Evolutionary conservation across 2,113 vertebrate species (phyloP).

Genomic region (Balaeniceps rex): DNA sequence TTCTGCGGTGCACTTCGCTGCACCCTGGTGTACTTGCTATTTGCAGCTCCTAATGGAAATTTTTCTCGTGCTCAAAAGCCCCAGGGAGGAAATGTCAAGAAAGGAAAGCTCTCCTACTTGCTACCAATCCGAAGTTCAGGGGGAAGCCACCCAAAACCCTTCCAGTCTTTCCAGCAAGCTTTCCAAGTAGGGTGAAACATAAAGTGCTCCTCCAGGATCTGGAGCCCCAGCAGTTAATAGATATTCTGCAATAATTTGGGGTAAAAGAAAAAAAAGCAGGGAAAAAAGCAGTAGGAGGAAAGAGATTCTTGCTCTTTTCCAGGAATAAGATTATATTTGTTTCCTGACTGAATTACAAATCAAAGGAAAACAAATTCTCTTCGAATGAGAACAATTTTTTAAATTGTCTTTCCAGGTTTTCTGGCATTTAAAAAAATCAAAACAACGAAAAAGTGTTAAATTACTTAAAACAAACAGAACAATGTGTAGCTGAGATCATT

Average conservation of each 20-base stretch:
- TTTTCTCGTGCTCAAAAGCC: neutral
- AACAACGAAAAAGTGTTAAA: neutral
- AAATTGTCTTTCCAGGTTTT: neutral
- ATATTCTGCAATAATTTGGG: neutral
- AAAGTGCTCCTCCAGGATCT: neutral
- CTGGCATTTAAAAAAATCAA: neutral
- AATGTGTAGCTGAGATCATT: neutral
- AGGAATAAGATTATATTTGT: neutral
- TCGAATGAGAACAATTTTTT: neutral
- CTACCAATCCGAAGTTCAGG: neutral
- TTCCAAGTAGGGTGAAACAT: neutral
- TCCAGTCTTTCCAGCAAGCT: neutral
- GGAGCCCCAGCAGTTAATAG: neutral
- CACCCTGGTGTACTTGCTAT: neutral
- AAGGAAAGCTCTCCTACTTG: neutral
- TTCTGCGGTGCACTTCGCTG: fast-evolving
- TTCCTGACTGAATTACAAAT: neutral
- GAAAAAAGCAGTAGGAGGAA: neutral
- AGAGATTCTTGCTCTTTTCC: neutral
- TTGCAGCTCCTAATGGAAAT: neutral
- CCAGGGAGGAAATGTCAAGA: neutral
- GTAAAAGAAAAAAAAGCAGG: neutral
- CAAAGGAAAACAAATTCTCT: neutral
- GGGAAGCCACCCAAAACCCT: neutral
- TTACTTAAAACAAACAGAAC: neutral